A percentile compares a stretch with the other conserved stretches of the same genome.
Evolutionary conservation across 1,140 invertebrate genomes (phyloP).

Genomic region (Drosophila nikananu): DNA sequence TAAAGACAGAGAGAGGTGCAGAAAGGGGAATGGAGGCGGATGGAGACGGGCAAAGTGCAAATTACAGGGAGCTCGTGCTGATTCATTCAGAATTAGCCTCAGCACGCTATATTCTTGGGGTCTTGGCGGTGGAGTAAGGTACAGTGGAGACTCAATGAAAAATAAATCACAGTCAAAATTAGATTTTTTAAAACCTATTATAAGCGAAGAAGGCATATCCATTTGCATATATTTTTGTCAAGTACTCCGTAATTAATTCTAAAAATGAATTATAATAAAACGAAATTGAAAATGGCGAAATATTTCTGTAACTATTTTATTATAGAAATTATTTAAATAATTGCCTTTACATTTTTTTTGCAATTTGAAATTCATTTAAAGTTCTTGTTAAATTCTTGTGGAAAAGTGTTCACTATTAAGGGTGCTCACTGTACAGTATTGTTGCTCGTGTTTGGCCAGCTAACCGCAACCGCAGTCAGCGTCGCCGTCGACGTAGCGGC

Average conservation of each 20-base stretch:
- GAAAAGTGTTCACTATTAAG: too few relatives aligned
- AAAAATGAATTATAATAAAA: too few relatives aligned
- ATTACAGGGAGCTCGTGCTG: constrained; percentile 78
- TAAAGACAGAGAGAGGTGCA: background rate
- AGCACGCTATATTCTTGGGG: constrained; percentile 59
- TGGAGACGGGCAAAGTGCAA: constrained; percentile 68
- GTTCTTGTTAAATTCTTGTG: background rate
- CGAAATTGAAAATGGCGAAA: too few relatives aligned
- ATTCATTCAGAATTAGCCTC: constrained; percentile 72
- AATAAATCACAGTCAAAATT: background rate
- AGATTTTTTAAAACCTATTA: background rate
- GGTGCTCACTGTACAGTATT: constrained; percentile 27
- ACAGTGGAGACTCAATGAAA: background rate
- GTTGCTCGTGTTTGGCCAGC: constrained; percentile 53
- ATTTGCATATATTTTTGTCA: background rate
- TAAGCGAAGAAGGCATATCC: background rate
- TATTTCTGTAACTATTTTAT: too few relatives aligned
- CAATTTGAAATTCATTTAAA: too few relatives aligned
- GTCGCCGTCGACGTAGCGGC: constrained; percentile 24
- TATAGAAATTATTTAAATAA: too few relatives aligned
- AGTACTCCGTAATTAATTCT: too few relatives aligned
- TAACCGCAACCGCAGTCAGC: constrained; percentile 33
- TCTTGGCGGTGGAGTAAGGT: constrained; percentile 1
- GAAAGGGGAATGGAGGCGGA: background rate
- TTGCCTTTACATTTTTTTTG: background rate